phyloP scores from a whole-genome alignment of 2,888 invertebrate species.

The Napeogenes inachia region DNA sequence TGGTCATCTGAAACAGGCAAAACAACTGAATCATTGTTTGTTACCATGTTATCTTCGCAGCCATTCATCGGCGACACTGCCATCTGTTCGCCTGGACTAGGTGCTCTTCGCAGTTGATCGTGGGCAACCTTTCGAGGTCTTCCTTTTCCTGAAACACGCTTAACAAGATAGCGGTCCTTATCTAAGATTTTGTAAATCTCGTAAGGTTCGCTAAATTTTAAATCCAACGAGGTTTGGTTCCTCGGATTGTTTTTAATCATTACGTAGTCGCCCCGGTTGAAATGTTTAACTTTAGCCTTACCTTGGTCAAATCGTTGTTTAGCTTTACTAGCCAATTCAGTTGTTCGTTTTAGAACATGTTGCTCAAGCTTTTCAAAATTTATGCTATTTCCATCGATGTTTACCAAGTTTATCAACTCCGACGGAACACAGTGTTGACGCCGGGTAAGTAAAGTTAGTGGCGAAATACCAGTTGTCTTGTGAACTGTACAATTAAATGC shows the following conservation, averaged over 20 bases:
- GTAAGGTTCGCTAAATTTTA: constrained; percentile 31
- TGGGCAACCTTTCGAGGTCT: no score
- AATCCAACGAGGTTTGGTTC: no score
- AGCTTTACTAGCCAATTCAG: constrained; percentile 13
- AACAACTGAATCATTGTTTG: no score
- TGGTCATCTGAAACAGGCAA: no score
- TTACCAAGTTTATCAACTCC: constrained; percentile 16
- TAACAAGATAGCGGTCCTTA: constrained; percentile 31
- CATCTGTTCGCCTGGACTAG: constrained; percentile 27
- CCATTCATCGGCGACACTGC: constrained; percentile 28
- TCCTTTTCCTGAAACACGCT: constrained; percentile 25
- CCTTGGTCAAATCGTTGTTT: constrained; percentile 25
- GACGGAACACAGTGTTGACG: constrained; percentile 24
- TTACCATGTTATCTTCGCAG: no score
- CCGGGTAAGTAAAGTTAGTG: constrained; percentile 16
- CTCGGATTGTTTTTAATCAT: constrained; percentile 22
- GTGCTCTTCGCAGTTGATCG: constrained; percentile 30
- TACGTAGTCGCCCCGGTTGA: constrained; percentile 23
- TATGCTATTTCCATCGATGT: constrained; percentile 5
- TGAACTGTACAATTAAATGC: no score
- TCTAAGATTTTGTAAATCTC: constrained; percentile 26
- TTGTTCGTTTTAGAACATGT: constrained; percentile 22
- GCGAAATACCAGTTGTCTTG: not conserved
- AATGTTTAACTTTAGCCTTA: constrained; percentile 13
- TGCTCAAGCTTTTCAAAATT: not conserved